Evolutionary conservation across 1,140 invertebrate species (phyloP), one percentile per base, ranked within the genome.

Genomic region (Scaptomyza pallida): DNA sequence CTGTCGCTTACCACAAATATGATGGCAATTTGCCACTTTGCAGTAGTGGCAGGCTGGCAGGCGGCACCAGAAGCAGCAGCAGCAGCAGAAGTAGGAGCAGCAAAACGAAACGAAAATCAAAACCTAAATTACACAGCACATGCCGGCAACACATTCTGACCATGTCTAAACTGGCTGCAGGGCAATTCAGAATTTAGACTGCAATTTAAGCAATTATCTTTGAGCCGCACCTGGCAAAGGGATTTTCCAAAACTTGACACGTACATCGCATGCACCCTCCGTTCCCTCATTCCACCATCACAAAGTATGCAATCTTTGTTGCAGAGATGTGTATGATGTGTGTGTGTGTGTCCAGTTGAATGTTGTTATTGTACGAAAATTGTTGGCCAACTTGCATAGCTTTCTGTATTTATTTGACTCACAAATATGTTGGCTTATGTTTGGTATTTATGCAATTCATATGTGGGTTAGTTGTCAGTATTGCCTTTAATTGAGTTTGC

Each of bases 131-230:
- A 50, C 74, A 37, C 60, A 52, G 50, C 52, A 75, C 15, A 71
- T 59, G 59, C 62, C 43, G 68, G 47, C 19, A 47, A 30, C 61
- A 68, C 30, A 37, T 50, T 33, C 17, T 54, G 56, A 37, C 57
- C 77, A 63, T 76, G 47, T 52, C 59, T 26, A 35, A 74, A 13
- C 60, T 44, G 21, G 43, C 59, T 52, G 26, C 47, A 23, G 43
- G 65, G 54, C 78, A 75, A 60, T 65, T 81, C 44, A 57, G 57
- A 75, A 75, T 88, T 68, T 65, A 52, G 63, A 45, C 60, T 60
- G 78, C 75, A 86, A 88, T 82, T 86, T 64, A 70, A 50, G 78
- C 82, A 75, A 88, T 88, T 88, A 88, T 81, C 65, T 74, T 62
- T 57, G 61, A 54, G 59, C 37, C 30, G 64, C 62, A 75, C 47